These are phyloP conservation scores for Plodia interpunctella DNA, from an alignment of 1,140 invertebrate species.

Conservation along the genomic window DNA sequence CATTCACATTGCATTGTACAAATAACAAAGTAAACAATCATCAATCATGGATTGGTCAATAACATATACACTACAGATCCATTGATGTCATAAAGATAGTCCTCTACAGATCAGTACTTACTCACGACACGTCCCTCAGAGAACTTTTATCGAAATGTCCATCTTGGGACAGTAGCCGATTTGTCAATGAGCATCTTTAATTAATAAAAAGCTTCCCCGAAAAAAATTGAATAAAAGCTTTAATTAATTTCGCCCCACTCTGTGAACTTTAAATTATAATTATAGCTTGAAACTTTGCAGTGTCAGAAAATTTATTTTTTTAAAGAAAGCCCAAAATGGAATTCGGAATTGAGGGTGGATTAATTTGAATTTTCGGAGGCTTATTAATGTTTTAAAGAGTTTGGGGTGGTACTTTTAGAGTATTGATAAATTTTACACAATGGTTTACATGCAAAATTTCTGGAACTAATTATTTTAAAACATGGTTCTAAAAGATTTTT, in stretches of 20 bases:
- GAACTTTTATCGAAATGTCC: slow-evolving; percentile 48
- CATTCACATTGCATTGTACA: too few relatives aligned
- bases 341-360: slow-evolving; percentile 11
- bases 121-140: background rate
- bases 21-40: background rate
- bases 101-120: background rate
- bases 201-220: slow-evolving; percentile 59
- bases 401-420: too few relatives aligned
- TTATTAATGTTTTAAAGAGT: too few relatives aligned
- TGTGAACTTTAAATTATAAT: slow-evolving; percentile 64
- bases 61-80: background rate
- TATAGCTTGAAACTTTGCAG: slow-evolving; percentile 47
- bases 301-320: slow-evolving; percentile 20
- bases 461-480: too few relatives aligned
- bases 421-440: too few relatives aligned
- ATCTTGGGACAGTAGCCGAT: slow-evolving; percentile 63
- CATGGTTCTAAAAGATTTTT: too few relatives aligned
- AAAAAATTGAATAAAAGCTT: slow-evolving; percentile 57
- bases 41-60: background rate
- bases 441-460: too few relatives aligned
- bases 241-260: slow-evolving; percentile 58
- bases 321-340: slow-evolving; percentile 15
- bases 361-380: too few relatives aligned
- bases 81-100: background rate
- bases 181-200: slow-evolving; percentile 70